Conservation (phyloP, 1,140 invertebrate species). For the Drosophila pachea region DNA sequence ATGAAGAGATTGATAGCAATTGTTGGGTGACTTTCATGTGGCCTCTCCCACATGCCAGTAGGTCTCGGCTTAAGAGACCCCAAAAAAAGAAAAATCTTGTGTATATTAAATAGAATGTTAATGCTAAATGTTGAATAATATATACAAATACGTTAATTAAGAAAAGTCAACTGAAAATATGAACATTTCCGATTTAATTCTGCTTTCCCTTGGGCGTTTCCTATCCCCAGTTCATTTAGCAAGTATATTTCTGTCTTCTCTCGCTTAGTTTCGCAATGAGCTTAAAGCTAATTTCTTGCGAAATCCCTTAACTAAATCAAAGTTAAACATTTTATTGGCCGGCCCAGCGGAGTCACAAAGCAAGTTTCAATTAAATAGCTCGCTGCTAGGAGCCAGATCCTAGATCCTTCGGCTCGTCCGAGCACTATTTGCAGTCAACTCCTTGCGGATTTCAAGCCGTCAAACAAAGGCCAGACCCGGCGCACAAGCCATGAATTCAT, state of each 20-base stretch:
- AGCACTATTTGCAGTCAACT: slow-evolving; percentile 33
- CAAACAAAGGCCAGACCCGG: slow-evolving; percentile 61
- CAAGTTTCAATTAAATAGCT: slow-evolving; percentile 77
- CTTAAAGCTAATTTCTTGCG: slow-evolving; percentile 59
- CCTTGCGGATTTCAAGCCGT: slow-evolving; percentile 67
- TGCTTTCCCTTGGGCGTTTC: too few relatives aligned
- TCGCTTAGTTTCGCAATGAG: not conserved
- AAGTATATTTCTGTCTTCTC: too few relatives aligned
- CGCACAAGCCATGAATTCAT: slow-evolving; percentile 61
- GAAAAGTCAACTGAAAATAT: too few relatives aligned
- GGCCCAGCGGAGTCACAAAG: slow-evolving; percentile 68
- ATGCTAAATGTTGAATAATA: too few relatives aligned
- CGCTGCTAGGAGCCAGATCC: slow-evolving; percentile 28
- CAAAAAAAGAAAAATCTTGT: too few relatives aligned
- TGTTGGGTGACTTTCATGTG: slow-evolving; percentile 4
- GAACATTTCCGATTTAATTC: too few relatives aligned
- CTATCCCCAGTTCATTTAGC: too few relatives aligned
- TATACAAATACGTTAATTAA: too few relatives aligned
- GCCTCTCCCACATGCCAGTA: not conserved
- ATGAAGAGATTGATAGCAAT: slow-evolving; percentile 33
- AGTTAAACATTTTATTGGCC: slow-evolving; percentile 76
- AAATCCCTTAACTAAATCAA: slow-evolving; percentile 77
- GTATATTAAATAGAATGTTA: too few relatives aligned
- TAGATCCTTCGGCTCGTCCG: slow-evolving; percentile 1
- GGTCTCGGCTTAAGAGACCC: not conserved